Evolutionary conservation across 2,888 invertebrate species (phyloP), one percentile per base, ranked within the genome.

Genomic region (Blastobasis lacticolella): DNA sequence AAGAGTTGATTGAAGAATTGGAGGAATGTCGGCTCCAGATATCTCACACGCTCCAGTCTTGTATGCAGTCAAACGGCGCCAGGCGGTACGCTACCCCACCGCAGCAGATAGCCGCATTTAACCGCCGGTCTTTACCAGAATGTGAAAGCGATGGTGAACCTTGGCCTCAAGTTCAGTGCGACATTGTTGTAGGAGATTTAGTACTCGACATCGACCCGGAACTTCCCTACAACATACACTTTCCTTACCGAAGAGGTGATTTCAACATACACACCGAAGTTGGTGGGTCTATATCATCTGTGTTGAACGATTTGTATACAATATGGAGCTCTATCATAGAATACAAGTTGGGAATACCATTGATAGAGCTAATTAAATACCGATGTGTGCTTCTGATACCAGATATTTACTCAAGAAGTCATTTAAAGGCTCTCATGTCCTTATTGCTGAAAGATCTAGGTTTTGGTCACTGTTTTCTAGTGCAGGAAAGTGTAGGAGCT

Each of bases 261-360:
- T 91, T 98, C 10, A 96, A 98, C 81, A 76, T 97, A 4, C 97
- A 97, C 74, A 72, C 89, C 1, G 93, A 93, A 50, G 90, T 95
- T 23, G 97, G 97, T 0, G 97, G 97, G 0, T 96, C 97, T 0
- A 83, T 97, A 51, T 92, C 94, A 6, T 91, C 96, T 0, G 93
- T 97, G 5, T 75, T 98, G 44, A 92, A 94, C 53, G 96, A 98
- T 78, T 71, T 98, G 50, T 95, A 96, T 73, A 90, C 93, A 0
- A 97, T 98, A 65, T 98, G 98, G 97, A 92, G 93, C 49, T 90
- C 93, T 61, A 93, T 94, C 1, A 90, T 98, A 53, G 91, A 93
- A 62, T 90, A 91, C 36, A 93, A 93, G 66, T 89, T 98, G 58
- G 92, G 92, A 59, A 96, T 98, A 67, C 91, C 91, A 1, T 73